phyloP scores from a whole-genome alignment of 1,140 invertebrate genomes.

The Rhyzopertha dominica region DNA sequence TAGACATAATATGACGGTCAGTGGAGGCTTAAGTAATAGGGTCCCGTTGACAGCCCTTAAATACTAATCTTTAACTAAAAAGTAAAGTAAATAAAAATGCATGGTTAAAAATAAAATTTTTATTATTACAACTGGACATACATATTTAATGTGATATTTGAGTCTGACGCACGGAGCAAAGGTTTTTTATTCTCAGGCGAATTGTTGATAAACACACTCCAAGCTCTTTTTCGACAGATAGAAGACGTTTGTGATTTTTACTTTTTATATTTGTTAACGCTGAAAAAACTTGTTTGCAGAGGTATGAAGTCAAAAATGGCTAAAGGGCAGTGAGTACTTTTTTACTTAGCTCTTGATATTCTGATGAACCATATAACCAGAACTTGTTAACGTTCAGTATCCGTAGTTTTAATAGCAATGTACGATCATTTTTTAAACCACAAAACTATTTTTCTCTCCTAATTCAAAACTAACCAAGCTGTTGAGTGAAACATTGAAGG shows the following conservation, averaged over 20 bases:
- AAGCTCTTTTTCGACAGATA: slow-evolving; percentile 4
- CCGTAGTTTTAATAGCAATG: slow-evolving; percentile 1
- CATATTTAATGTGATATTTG: slow-evolving; percentile 5
- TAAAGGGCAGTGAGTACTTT: slow-evolving; percentile 1
- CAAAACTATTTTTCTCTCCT: slow-evolving; percentile 4
- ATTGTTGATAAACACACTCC: slow-evolving; percentile 7
- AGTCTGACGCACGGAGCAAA: slow-evolving; percentile 1
- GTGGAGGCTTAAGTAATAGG: too few relatives aligned
- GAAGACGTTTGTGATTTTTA: slow-evolving; percentile 4
- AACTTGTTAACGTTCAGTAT: too few relatives aligned
- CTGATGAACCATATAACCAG: neutral
- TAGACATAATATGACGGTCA: too few relatives aligned
- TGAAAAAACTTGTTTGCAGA: slow-evolving; percentile 3
- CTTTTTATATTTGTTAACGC: slow-evolving; percentile 9
- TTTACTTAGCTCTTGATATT: slow-evolving; percentile 5
- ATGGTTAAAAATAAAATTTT: slow-evolving; percentile 4
- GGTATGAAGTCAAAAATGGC: slow-evolving; percentile 5
- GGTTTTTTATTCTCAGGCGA: neutral
- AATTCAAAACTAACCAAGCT: slow-evolving; percentile 4
- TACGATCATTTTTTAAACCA: too few relatives aligned
- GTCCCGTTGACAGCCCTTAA: too few relatives aligned
- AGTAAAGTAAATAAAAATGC: neutral
- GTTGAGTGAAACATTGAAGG: slow-evolving; percentile 3
- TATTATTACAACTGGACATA: too few relatives aligned
- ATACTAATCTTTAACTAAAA: too few relatives aligned